Evolutionary conservation across 2,113 vertebrate genomes (phyloP).

Genomic region (Probosciger aterrimus): DNA sequence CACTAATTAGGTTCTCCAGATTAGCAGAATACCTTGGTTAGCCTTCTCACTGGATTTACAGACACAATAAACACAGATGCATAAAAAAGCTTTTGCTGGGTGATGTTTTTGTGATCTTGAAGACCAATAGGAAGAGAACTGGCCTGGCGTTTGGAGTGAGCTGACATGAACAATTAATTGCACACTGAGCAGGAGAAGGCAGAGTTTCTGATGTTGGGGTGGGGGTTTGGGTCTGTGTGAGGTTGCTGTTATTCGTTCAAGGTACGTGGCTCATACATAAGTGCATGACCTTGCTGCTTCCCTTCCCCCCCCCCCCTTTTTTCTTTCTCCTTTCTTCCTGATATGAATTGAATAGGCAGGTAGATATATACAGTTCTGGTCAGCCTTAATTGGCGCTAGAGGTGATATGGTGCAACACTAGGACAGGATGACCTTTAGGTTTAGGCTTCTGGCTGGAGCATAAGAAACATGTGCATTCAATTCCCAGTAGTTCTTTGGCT

Average conservation of each 20-base stretch:
- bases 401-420: not conserved
- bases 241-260: not conserved
- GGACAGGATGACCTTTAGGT: constrained; percentile 39
- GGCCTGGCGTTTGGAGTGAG: not conserved
- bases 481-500: not conserved
- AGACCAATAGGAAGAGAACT: not conserved
- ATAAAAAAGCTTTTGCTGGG: not conserved
- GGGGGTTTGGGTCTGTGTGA: not conserved
- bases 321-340: not conserved
- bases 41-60: not conserved
- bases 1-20: not conserved
- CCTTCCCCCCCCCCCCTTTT: accelerated
- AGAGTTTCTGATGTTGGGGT: not conserved
- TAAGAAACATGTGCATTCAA: not conserved
- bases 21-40: not conserved
- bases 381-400: not conserved
- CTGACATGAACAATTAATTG: not conserved
- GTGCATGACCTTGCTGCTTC: not conserved
- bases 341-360: constrained; percentile 25
- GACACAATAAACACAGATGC: not conserved
- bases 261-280: not conserved
- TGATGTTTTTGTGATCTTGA: not conserved
- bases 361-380: constrained; percentile 14
- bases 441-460: not conserved
- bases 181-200: not conserved